A percentile compares a stretch with the other conserved stretches of the same genome.
These are phyloP conservation scores for Terebella lapidaria DNA, from an alignment of 2,888 invertebrate species.

Conservation along the genomic window DNA sequence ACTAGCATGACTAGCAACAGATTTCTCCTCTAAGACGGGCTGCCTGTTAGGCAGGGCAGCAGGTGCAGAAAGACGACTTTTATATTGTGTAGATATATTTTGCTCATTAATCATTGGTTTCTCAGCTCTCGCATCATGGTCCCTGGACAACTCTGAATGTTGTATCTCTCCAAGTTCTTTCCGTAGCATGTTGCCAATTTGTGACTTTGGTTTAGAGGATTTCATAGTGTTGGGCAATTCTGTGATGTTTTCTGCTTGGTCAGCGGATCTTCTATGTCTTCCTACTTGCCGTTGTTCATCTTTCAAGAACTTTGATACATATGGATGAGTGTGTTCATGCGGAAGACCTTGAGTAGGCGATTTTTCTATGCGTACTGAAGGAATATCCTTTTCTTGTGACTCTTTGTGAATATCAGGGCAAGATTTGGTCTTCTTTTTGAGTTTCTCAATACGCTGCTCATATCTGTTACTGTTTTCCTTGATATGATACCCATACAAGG, in stretches of 20 bases:
- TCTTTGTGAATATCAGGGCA: slow-evolving; percentile 19
- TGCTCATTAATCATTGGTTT: too few species aligned
- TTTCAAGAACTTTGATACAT: background rate
- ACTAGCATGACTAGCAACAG: too few species aligned
- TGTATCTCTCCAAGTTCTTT: background rate
- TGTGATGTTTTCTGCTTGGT: too few species aligned
- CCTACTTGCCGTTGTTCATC: too few species aligned
- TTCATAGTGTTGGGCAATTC: background rate
- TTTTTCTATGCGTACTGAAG: background rate
- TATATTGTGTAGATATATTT: too few species aligned
- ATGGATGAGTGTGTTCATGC: background rate
- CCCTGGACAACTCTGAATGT: too few species aligned
- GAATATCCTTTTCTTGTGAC: background rate
- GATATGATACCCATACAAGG: slow-evolving; percentile 40
- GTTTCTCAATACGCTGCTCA: slow-evolving; percentile 34
- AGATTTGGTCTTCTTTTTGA: slow-evolving; percentile 18
- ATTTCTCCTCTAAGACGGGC: too few species aligned
- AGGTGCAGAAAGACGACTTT: too few species aligned
- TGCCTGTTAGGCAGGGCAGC: too few species aligned
- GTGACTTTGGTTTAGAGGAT: background rate
- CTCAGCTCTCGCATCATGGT: too few species aligned
- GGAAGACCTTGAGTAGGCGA: background rate
- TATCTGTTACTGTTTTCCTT: slow-evolving; percentile 32
- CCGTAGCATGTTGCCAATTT: background rate
- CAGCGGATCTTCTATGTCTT: too few species aligned